Evolutionary conservation across 2,113 vertebrate species (phyloP), one percentile per base, ranked within the genome.

Genomic region (Nanorana parkeri): DNA sequence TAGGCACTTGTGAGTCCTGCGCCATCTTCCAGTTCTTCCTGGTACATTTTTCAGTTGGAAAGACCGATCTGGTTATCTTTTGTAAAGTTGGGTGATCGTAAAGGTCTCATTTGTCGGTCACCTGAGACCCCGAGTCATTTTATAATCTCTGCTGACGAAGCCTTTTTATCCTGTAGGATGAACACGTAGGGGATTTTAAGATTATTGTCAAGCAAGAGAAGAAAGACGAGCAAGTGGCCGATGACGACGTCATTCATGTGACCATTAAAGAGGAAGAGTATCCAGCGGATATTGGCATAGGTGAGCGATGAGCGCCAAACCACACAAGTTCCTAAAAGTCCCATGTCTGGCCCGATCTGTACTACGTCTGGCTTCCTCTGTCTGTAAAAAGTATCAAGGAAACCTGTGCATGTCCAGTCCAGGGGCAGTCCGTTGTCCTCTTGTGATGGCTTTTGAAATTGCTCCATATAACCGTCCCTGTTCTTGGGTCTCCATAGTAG

Each of bases 141-240:
- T 17, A n/a, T 69, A 15, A 20, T 6, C 21, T 13, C 5, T 68
- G 36, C 2, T 36, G 13, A 36, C 20, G 8, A 41, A 41, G 32
- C 3, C 8, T 10, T 23, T 21, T 68, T 47, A 13, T 47, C 13
- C 23, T 24, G 16, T 15, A 17, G 47, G 13, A 52, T 24, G 41
- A 21, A 11, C 51, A 21, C 13, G 51, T 54, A 60, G 71, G 71
- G 3, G 20, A 60, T 36, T 26, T 7, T 20, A 15, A 21, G 16
- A 60, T 74, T 41, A 16, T 32, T 13, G 28, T 74, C 36, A 74
- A 74, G 41, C 26, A 60, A 17, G 71, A 74, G 36, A 55, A 60
- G 29, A 16, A 32, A 60, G 54, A 2, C 21, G 71, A 74, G n/a
- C 54, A 74, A 16, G 55, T 32, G 16, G 8, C 58, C 8, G 56